Percentiles rank a stretch among this genome's conserved stretches.
These are phyloP conservation scores for Notarius quadriscutis DNA, from an alignment of 2,113 vertebrate genomes.

Conservation along the genomic window DNA sequence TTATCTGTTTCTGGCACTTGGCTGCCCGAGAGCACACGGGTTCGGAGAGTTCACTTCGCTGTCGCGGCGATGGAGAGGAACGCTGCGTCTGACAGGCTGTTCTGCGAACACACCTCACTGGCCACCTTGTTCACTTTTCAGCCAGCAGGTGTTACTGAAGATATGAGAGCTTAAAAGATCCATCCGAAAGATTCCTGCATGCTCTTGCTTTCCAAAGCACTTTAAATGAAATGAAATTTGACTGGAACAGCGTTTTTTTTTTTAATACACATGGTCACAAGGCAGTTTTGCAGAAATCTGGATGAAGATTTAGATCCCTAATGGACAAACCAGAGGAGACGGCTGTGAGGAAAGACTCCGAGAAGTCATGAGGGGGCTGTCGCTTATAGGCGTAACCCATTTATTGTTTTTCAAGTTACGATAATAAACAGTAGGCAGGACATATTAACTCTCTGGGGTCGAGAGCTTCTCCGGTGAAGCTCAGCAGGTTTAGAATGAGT, in stretches of 20 bases:
- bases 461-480: too few species aligned
- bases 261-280: not conserved
- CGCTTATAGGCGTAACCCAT: not conserved
- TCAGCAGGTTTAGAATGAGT: too few species aligned
- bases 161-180: slow-evolving; percentile 47
- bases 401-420: not conserved
- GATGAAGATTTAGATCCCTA: not conserved
- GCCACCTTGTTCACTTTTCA: slow-evolving; percentile 72
- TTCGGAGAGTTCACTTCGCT: not conserved
- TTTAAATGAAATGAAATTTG: not conserved
- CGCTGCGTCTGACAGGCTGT: slow-evolving; percentile 63
- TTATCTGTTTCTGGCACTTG: not conserved
- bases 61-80: not conserved
- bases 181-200: not conserved
- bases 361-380: not conserved
- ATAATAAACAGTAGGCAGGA: not conserved
- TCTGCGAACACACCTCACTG: slow-evolving; percentile 57
- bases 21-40: not conserved
- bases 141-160: slow-evolving; percentile 63
- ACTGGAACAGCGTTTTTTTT: not conserved
- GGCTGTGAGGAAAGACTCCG: not conserved
- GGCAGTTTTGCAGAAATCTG: not conserved
- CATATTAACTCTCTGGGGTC: too few species aligned
- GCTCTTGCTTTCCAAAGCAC: not conserved
- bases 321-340: not conserved